Base-by-base conservation (phyloP, 2,797 vertebrate species). In the Echeneis naucrates region DNA sequence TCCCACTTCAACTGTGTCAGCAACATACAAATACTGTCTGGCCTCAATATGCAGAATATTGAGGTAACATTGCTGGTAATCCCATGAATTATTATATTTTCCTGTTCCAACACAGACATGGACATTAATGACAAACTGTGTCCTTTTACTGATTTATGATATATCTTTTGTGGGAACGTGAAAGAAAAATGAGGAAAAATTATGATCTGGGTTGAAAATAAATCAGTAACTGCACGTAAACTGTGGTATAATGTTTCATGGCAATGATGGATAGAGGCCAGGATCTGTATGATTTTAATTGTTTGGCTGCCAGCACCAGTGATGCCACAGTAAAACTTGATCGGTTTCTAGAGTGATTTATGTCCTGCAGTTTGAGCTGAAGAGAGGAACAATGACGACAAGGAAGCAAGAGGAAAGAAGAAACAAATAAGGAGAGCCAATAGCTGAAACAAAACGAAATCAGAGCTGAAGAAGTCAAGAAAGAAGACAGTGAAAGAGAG, bases 401-500 rank as follows among this genome's bases (percentile, higher is more conserved):
- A 72, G 48, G 48, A 69, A 45, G 56, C 35, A 16, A 24, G 62
- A 50, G 16, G 23, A 16, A 33, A 44, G 35, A 45, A 60, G 60
- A 17, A 80, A 44, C 13, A 80, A 73, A 75, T 9, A 16, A 50
- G 57, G 48, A 59, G 68, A 56, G 35, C 12, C 23, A n/a, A 37
- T 17, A n/a, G 62, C 2, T 37, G 68, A 68, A n/a, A 24, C 45
- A 6, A 32, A n/a, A 37, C 56, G 52, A 75, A 56, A 35, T 69
- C 14, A 14, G 21, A 11, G 21, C 47, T 48, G 50, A 73, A 51
- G 74, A 80, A 68, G 67, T 75, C 45, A 58, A 40, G 67, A 52
- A 26, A 27, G 61, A 44, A 68, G 72, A 59, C 70, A 57, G 64
- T 76, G 8, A 68, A 74, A 44, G 63, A 56, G 32, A 27, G 64